Base-by-base conservation (phyloP, 2,797 vertebrate genomes). In the Cichlasoma orientale region DNA sequence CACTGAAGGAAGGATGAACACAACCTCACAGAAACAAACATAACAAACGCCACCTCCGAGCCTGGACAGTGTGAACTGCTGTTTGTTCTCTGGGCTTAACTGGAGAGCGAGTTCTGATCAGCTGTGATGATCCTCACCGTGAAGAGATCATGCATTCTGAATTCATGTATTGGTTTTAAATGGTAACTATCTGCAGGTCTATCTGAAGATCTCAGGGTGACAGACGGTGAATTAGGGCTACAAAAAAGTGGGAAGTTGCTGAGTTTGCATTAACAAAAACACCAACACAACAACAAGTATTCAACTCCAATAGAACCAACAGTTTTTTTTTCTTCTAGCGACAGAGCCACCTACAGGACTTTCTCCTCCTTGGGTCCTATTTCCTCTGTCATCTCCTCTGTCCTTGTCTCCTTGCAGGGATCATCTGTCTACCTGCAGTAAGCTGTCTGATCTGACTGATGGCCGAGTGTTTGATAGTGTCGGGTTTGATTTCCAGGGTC, bases 371-470 rank as follows among this genome's bases (percentile, higher is more conserved):
- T 1, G n/a, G 38, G 9, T 76, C 77, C 74, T 61, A 11, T 78
- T 52, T 66, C 72, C 75, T 72, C 71, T 1, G 5, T 27, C 13
- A 1, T 63, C 27, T 75, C 70, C 77, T 77, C 12, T 5, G 50
- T 78, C 80, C 86, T 83, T 9, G 79, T 72, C 74, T 83, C 85
- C 79, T 73, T 0, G 25, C 38, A 25, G 33, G 11, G 14, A 18
- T 84, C 78, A 78, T 86, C 73, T 13, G 33, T 73, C 41, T 4
- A 74, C 74, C 63, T 27, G 68, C 76, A 23, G 58, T 47, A 12
- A 7, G 29, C 88, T 79, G 88, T 82, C 82, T 68, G 56, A 25
- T 3, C 77, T 91, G 92, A 94, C 78, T 75, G 90, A 89, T 91
- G 82, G 55, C 10, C 10, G 5, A 25, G 53, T 5, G 70, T 78